Conservation (phyloP, 2,797 vertebrate genomes). For the Trematomus bernacchii region DNA sequence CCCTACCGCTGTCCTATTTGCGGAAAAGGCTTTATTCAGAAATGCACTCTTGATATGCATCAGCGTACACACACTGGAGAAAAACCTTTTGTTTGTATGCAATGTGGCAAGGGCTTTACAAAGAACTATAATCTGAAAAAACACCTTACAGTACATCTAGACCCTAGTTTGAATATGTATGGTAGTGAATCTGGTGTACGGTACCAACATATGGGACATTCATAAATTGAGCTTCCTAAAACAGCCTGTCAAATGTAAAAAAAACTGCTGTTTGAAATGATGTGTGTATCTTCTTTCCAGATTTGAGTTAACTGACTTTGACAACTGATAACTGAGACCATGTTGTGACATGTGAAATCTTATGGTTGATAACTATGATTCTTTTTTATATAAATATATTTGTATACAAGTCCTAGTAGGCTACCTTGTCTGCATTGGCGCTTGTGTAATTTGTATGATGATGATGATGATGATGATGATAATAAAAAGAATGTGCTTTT, state of each 20-base stretch:
- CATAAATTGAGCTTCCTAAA: constrained; percentile 58
- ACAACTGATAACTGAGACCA: not conserved
- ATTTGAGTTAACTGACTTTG: constrained; percentile 7
- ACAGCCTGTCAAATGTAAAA: constrained; percentile 2
- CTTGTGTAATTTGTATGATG: not conserved
- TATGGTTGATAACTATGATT: not conserved
- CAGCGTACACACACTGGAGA: constrained; percentile 86
- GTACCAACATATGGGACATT: constrained; percentile 52
- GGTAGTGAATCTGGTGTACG: constrained; percentile 40
- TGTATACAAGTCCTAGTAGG: not conserved
- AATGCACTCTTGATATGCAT: constrained; percentile 88
- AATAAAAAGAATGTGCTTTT: not conserved
- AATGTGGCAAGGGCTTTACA: constrained; percentile 82
- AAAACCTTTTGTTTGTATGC: constrained; percentile 83
- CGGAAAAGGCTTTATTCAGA: constrained; percentile 86
- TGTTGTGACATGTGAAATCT: not conserved
- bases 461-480: too few relatives aligned
- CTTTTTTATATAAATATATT: not conserved
- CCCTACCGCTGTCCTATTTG: constrained; percentile 85
- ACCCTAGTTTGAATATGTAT: constrained; percentile 63
- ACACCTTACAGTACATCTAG: constrained; percentile 71
- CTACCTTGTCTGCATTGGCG: not conserved
- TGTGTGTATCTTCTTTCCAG: constrained; percentile 36
- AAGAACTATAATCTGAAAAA: constrained; percentile 80
- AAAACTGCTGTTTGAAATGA: constrained; percentile 11